Percentiles rank a stretch among this genome's conserved stretches.
phyloP scores from a whole-genome alignment of 2,797 vertebrate species.

The Austrolebias charrua region DNA sequence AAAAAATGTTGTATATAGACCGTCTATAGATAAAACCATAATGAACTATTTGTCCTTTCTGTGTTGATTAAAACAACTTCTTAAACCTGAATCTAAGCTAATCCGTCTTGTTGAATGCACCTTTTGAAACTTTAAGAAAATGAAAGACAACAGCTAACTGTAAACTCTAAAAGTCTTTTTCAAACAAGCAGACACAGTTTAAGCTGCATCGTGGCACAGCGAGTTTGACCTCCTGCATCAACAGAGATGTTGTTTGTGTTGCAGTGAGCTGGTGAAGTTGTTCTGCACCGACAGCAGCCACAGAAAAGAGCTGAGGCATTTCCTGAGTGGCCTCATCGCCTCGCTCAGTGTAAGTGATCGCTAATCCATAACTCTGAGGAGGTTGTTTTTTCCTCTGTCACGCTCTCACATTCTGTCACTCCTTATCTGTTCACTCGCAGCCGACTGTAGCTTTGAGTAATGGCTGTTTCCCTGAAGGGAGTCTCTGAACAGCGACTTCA shows the following conservation, averaged over 20 bases:
- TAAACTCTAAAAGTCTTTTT: no score
- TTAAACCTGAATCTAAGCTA: background rate
- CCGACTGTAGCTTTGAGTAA: slow-evolving; percentile 26
- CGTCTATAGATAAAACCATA: no score
- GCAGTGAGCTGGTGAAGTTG: slow-evolving; percentile 81
- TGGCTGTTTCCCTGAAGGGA: slow-evolving; percentile 22
- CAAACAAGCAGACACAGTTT: no score
- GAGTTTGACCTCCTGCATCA: no score
- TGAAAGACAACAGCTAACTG: no score
- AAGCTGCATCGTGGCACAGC: no score
- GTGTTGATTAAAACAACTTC: background rate
- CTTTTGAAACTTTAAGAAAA: no score
- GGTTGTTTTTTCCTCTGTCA: background rate
- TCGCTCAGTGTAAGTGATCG: slow-evolving; percentile 68
- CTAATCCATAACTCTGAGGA: slow-evolving; percentile 20
- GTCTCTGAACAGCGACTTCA: slow-evolving; percentile 29
- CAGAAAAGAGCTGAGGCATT: slow-evolving; percentile 74
- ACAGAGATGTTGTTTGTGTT: slow-evolving; percentile 32
- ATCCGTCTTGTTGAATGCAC: no score
- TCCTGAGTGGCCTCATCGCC: slow-evolving; percentile 70
- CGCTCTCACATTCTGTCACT: slow-evolving; percentile 18
- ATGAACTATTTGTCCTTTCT: background rate
- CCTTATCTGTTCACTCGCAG: slow-evolving; percentile 2
- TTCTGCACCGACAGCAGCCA: slow-evolving; percentile 74
- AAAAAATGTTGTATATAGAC: no score